Evolutionary conservation across 2,113 vertebrate species (phyloP), one percentile per base, ranked within the genome.

Genomic region (Campylomormyrus tamandua): DNA sequence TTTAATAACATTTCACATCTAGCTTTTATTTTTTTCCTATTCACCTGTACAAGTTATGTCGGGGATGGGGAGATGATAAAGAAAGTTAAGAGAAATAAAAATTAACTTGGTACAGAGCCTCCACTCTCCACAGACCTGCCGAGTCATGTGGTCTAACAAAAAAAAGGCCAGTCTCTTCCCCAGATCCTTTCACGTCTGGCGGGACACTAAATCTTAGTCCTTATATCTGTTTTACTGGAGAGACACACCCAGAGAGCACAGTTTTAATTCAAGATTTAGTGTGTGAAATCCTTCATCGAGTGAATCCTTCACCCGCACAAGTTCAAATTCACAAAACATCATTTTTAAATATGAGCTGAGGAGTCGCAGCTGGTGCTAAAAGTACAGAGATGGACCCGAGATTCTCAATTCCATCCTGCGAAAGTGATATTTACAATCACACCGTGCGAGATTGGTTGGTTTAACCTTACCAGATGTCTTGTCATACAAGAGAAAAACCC

Each of bases 341-440:
- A 92, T 90, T 91, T 93, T 90, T 83, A 85, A 94, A 92, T 93
- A 93, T 91, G 92, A 90, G 93, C 90, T 52, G 90, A 94, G 94
- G 94, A 95, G 93, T 93, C 92, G 94, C 94, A 95, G 94, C 94
- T 95, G 95, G 94, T 95, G 94, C 93, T 95, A 94, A 95, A 94
- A 94, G 94, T 94, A 95, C 94, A 91, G 92, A 94, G 93, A 92
- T 93, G 92, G 93, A 95, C 94, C 94, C 95, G 91, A 92, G 91
- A 94, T 94, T 95, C 93, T 94, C 94, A 94, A 96, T 96, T 95
- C 94, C 92, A 95, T 95, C 94, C 94, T 92, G 93, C 94, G 95
- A 96, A 96, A 96, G 96, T 96, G 95, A 95, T 96, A 96, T 96
- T 96, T 96, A 96, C 96, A 96, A 96, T 96, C 96, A 96, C 95